phyloP scores from a whole-genome alignment of 2,888 invertebrate genomes.

The Drosophila borealis region DNA sequence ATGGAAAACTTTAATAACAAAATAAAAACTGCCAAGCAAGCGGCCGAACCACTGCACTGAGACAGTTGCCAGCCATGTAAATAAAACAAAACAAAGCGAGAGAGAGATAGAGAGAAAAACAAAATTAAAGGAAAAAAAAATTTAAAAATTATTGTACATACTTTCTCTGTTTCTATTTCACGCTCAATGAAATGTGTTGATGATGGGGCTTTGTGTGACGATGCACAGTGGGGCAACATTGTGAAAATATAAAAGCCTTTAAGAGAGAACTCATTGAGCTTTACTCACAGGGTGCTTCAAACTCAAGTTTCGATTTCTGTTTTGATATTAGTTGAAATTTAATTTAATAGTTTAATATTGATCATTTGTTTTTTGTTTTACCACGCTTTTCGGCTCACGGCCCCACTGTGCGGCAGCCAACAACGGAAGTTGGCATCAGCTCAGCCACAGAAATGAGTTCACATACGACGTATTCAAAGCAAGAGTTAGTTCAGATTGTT shows the following conservation, averaged over 20 bases:
- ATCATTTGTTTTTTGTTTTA: too few relatives aligned
- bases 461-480: constrained; percentile 40
- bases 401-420: constrained; percentile 24
- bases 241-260: too few relatives aligned
- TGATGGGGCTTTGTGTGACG: constrained; percentile 61
- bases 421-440: constrained; percentile 73
- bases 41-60: constrained; percentile 35
- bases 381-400: too few relatives aligned
- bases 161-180: constrained; percentile 84
- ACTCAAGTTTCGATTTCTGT: too few relatives aligned
- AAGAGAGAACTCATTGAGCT: too few relatives aligned
- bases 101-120: constrained; percentile 6
- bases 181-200: constrained; percentile 83
- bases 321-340: too few relatives aligned
- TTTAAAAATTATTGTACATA: constrained; percentile 71
- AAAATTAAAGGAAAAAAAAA: constrained; percentile 33
- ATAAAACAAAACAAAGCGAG: constrained; percentile 21
- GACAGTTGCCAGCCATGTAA: constrained; percentile 13
- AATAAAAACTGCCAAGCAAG: constrained; percentile 29
- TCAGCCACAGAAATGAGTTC: constrained; percentile 69
- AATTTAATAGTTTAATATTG: too few relatives aligned
- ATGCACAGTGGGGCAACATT: constrained; percentile 8
- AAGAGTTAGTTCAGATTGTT: constrained; percentile 36
- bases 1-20: constrained; percentile 69
- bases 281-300: too few relatives aligned